These are phyloP conservation scores for Saxidomus purpurata DNA, from an alignment of 1,140 invertebrate species.

Conservation along the genomic window DNA sequence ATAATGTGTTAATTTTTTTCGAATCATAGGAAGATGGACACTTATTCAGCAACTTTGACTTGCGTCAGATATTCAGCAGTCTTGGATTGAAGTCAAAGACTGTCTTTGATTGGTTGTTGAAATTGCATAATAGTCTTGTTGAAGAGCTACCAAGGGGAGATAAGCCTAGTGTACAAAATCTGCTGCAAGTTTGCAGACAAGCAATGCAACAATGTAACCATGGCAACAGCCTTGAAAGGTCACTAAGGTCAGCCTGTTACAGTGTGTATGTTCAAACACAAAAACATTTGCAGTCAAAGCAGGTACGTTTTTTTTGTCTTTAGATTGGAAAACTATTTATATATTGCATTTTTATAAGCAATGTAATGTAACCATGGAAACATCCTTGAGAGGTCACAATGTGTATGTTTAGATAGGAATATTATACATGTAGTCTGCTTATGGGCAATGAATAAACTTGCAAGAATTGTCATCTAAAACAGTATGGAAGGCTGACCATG, in stretches of 20 bases:
- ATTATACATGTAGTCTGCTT: too few relatives aligned
- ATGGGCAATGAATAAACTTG: too few relatives aligned
- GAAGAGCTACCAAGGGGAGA: conserved; percentile 78
- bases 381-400: too few relatives aligned
- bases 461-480: too few relatives aligned
- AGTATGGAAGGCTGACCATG: too few relatives aligned
- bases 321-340: too few relatives aligned
- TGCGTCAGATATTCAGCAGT: conserved; percentile 74
- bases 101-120: conserved; percentile 79
- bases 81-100: conserved; percentile 74
- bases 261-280: conserved; percentile 60
- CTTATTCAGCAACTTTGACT: conserved; percentile 73
- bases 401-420: too few relatives aligned
- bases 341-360: too few relatives aligned
- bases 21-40: conserved; percentile 77
- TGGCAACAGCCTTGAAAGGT: conserved; percentile 38
- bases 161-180: conserved; percentile 83
- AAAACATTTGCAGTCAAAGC: conserved; percentile 34
- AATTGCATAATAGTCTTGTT: conserved; percentile 73
- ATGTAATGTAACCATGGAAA: too few relatives aligned
- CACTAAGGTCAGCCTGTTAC: conserved; percentile 52
- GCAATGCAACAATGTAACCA: conserved; percentile 57
- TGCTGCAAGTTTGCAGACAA: conserved; percentile 81
- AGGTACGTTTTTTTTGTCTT: conserved; percentile 43
- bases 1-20: not conserved